Conservation (phyloP, 2,797 vertebrate genomes). For the Gorsachius magnificus region DNA sequence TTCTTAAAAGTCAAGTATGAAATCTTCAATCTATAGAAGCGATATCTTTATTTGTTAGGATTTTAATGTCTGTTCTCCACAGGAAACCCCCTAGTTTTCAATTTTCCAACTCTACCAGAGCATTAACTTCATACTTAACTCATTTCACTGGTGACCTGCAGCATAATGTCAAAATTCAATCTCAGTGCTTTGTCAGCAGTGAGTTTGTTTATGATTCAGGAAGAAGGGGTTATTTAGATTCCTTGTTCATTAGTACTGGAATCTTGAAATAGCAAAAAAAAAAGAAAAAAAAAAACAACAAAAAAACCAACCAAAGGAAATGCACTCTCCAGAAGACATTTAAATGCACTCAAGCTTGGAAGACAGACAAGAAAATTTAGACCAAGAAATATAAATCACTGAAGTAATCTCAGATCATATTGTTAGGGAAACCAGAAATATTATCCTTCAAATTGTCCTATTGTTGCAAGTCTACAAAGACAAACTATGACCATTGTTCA, state of each 20-base stretch:
- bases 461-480: not conserved
- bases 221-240: slow-evolving; percentile 49
- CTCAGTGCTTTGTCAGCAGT: slow-evolving; percentile 37
- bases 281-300: not conserved
- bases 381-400: slow-evolving; percentile 44
- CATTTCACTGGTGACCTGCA: slow-evolving; percentile 4
- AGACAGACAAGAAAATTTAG: slow-evolving; percentile 28
- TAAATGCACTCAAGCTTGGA: slow-evolving; percentile 29
- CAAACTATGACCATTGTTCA: not conserved
- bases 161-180: not conserved
- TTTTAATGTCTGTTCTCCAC: not conserved
- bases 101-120: not conserved
- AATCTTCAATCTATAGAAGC: not conserved
- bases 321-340: slow-evolving; percentile 15
- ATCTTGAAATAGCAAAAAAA: not conserved
- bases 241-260: slow-evolving; percentile 20
- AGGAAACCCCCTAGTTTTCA: not conserved
- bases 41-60: not conserved
- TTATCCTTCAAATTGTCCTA: not conserved
- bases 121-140: not conserved
- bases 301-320: not conserved
- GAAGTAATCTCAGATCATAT: not conserved
- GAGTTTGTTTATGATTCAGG: slow-evolving; percentile 27
- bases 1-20: not conserved
- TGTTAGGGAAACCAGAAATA: slow-evolving; percentile 31